Conservation (phyloP, 2,888 invertebrate genomes). For the Phoenoteleia sp. region DNA sequence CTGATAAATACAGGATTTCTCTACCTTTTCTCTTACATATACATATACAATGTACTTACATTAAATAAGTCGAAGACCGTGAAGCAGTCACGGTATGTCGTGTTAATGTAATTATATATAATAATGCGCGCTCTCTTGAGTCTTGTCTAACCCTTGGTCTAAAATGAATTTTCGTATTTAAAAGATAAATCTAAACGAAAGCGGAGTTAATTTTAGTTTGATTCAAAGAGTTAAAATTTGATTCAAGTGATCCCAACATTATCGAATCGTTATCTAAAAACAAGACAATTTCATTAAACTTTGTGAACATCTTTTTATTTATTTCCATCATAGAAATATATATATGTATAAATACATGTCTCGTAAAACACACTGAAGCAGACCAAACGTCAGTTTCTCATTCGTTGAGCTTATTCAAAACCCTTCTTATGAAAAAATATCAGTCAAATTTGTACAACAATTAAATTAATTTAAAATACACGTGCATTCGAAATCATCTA, state of each 20-base stretch:
- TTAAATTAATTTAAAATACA: constrained; percentile 65
- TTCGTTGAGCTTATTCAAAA: constrained; percentile 66
- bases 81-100: constrained; percentile 60
- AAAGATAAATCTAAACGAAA: constrained; percentile 39
- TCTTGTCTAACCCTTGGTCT: constrained; percentile 65
- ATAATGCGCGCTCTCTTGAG: constrained; percentile 66
- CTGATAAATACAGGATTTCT: constrained; percentile 71
- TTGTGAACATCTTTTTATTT: constrained; percentile 55
- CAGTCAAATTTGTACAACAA: constrained; percentile 69
- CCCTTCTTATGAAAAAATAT: constrained; percentile 66
- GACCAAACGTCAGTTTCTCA: constrained; percentile 70
- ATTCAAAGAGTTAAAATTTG: constrained; percentile 2
- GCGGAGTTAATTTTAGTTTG: constrained; percentile 21
- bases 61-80: constrained; percentile 65
- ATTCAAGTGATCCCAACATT: constrained; percentile 22
- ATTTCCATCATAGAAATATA: constrained; percentile 40
- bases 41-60: constrained; percentile 72
- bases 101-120: constrained; percentile 66
- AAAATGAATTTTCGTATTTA: constrained; percentile 37
- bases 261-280: constrained; percentile 22
- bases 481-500: constrained; percentile 58
- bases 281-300: constrained; percentile 50
- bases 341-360: constrained; percentile 43
- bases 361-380: constrained; percentile 53
- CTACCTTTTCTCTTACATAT: constrained; percentile 63